phyloP scores from a whole-genome alignment of 2,113 vertebrate species.

The Gracilinanus agilis region DNA sequence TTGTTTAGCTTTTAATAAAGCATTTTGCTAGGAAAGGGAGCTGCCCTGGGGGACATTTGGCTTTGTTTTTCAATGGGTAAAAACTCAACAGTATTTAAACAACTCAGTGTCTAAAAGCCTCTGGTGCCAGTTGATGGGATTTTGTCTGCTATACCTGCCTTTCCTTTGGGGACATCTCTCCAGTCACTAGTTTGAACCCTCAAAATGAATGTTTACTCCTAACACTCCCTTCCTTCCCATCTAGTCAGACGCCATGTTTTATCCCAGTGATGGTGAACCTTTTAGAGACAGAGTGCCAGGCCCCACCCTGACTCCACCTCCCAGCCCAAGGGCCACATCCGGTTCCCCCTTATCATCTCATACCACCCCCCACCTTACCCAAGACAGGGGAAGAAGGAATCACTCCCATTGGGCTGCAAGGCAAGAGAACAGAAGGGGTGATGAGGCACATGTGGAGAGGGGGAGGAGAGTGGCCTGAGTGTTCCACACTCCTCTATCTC shows the following conservation, averaged over 20 bases:
- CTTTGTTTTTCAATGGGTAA: not conserved
- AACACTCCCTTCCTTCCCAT: not conserved
- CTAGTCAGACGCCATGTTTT: not conserved
- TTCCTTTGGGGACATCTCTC: not conserved
- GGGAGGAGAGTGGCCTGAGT: no score
- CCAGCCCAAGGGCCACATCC: no score
- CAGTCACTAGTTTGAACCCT: not conserved
- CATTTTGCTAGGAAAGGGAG: not conserved
- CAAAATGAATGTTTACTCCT: not conserved
- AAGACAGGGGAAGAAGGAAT: rapidly evolving
- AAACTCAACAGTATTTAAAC: not conserved
- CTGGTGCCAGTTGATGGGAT: rapidly evolving
- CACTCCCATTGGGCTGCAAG: no score
- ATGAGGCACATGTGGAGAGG: no score
- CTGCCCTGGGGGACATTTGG: not conserved
- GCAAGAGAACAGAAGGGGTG: no score
- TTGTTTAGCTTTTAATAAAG: not conserved
- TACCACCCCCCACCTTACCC: no score
- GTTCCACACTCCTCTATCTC: no score
- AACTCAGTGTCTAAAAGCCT: not conserved
- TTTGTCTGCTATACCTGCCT: rapidly evolving
- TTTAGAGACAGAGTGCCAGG: no score
- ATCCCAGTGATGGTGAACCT: not conserved
- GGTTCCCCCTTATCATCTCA: no score
- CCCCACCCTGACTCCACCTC: no score